These are phyloP conservation scores for Chrysopilus asiliformis DNA, from an alignment of 2,888 invertebrate species.

Conservation along the genomic window DNA sequence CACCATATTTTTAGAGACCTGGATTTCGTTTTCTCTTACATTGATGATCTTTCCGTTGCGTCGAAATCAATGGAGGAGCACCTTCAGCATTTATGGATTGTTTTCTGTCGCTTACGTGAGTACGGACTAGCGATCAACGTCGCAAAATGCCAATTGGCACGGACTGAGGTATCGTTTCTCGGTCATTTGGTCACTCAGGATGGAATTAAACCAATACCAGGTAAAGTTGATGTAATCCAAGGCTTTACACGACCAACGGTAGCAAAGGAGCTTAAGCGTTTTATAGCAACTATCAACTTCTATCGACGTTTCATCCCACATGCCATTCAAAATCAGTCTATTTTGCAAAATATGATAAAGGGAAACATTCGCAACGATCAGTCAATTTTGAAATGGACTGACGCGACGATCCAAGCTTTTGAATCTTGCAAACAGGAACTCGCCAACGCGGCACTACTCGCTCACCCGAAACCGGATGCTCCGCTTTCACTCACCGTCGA, in stretches of 20 bases:
- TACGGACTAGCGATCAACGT: neutral
- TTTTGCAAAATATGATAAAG: neutral
- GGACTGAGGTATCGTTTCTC: neutral
- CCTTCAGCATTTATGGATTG: neutral
- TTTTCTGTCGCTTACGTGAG: neutral
- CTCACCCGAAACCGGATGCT: constrained; percentile 22
- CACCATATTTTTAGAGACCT: neutral
- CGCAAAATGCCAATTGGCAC: neutral
- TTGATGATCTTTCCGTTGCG: constrained; percentile 1
- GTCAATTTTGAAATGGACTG: neutral
- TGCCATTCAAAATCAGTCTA: too few species aligned
- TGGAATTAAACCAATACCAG: neutral
- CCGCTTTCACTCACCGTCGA: constrained; percentile 13
- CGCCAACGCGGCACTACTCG: constrained; percentile 16
- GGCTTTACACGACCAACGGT: neutral
- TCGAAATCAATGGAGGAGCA: neutral
- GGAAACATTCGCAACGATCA: too few species aligned
- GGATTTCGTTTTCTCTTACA: constrained; percentile 1
- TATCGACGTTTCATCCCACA: neutral
- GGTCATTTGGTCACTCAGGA: neutral
- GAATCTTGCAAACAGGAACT: neutral
- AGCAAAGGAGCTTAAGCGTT: neutral
- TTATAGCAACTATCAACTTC: neutral
- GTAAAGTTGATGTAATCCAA: neutral
- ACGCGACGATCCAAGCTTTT: neutral